Conservation (phyloP, 2,888 invertebrate species). For the Sylvicola cinctus region DNA sequence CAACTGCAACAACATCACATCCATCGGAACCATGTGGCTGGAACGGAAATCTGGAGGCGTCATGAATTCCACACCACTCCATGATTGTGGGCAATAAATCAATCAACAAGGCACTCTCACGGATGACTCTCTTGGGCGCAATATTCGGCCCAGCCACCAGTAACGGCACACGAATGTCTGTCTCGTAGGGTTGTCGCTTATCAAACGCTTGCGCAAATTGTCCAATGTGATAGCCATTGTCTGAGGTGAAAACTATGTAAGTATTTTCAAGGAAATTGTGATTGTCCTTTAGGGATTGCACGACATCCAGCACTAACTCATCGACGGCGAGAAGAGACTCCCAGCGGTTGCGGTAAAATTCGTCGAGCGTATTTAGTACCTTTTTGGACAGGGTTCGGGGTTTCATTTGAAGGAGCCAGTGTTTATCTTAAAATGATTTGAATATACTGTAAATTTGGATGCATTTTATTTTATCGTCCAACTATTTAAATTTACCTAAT, state of each 20-base stretch:
- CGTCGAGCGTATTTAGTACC: conserved; percentile 40
- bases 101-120: conserved; percentile 46
- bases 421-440: conserved; percentile 40
- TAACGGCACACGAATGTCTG: conserved; percentile 69
- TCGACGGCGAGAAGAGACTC: conserved; percentile 70
- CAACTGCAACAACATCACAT: background rate
- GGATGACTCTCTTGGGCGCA: conserved; percentile 24
- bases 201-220: conserved; percentile 77
- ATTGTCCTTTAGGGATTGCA: conserved; percentile 31
- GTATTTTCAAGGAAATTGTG: conserved; percentile 47
- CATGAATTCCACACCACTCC: conserved; percentile 32
- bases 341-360: conserved; percentile 52
- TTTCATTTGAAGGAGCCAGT: conserved; percentile 58
- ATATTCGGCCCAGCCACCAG: conserved; percentile 58
- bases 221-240: conserved; percentile 82
- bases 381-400: conserved; percentile 39
- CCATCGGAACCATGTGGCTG: background rate
- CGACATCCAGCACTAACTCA: conserved; percentile 50
- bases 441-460: too few species aligned
- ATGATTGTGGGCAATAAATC: conserved; percentile 72
- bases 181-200: conserved; percentile 79
- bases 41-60: too few species aligned
- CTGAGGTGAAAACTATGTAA: conserved; percentile 66
- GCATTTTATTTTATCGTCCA: conserved; percentile 1
- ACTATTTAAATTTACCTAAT: conserved; percentile 10